Percentiles rank a stretch among this genome's conserved stretches.
phyloP scores from a whole-genome alignment of 2,888 invertebrate species.

The Catocala fraxini region DNA sequence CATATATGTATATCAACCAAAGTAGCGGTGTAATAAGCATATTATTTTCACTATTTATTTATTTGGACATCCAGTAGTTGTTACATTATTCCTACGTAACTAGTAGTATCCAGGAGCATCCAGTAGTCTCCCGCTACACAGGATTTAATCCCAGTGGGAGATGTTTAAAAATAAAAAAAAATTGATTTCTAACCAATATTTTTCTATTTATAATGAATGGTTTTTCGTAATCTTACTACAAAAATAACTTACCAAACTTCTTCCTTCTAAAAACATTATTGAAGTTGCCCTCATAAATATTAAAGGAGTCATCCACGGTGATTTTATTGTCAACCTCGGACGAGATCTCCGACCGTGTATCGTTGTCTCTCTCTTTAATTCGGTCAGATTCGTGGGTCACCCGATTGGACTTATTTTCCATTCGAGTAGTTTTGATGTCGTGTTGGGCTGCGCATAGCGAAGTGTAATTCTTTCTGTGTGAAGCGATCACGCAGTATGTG shows the following conservation, averaged over 20 bases:
- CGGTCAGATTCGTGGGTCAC: constrained; percentile 51
- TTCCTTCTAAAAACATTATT: constrained; percentile 71
- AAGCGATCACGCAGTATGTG: constrained; percentile 80
- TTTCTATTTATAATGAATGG: no score
- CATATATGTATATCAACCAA: no score
- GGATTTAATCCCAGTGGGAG: no score
- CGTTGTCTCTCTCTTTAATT: constrained; percentile 42
- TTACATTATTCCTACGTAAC: no score
- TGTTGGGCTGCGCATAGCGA: constrained; percentile 80
- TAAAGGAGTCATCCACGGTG: constrained; percentile 65
- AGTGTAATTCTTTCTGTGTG: constrained; percentile 76
- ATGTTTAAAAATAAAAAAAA: no score
- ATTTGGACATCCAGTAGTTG: no score
- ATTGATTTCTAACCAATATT: no score
- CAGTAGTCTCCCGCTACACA: no score
- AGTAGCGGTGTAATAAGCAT: no score
- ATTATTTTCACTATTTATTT: no score
- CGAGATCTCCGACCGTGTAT: constrained; percentile 43
- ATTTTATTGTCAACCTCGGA: constrained; percentile 71
- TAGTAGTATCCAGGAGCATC: no score
- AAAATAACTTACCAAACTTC: constrained; percentile 72
- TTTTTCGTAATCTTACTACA: no score
- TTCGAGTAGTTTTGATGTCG: constrained; percentile 64
- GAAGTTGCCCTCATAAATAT: constrained; percentile 68
- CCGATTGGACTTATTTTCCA: constrained; percentile 62